Evolutionary conservation across 2,797 vertebrate genomes (phyloP).

Genomic region (Phyllotis vaccarum): DNA sequence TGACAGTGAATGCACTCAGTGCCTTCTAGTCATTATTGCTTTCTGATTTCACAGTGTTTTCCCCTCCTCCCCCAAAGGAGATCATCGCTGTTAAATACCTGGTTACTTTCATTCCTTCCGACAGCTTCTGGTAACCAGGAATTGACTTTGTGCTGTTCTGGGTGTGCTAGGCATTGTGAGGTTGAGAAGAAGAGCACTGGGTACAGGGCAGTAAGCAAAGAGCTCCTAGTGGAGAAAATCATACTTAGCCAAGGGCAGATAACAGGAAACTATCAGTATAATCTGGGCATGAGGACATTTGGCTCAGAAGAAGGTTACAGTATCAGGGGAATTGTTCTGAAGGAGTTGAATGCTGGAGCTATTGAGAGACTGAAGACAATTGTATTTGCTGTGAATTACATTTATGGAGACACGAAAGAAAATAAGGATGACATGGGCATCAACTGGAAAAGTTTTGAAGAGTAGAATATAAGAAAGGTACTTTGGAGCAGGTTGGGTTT

Average conservation of each 20-base stretch:
- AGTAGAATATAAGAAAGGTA: neutral
- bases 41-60: neutral
- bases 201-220: too few relatives aligned
- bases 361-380: neutral
- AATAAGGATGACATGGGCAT: neutral
- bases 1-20: neutral
- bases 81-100: neutral
- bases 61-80: neutral
- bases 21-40: neutral
- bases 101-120: fast-evolving
- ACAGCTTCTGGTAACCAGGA: neutral
- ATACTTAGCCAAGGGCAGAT: neutral
- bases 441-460: neutral
- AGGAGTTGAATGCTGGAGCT: neutral
- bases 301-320: neutral
- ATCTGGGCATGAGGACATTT: neutral
- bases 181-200: neutral
- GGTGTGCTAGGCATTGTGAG: neutral
- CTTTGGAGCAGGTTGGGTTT: neutral
- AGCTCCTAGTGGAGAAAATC: neutral
- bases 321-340: neutral
- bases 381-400: neutral
- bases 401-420: neutral
- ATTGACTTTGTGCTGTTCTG: neutral
- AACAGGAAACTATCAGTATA: neutral